Percentiles rank a stretch among this genome's conserved stretches.
Evolutionary conservation across 1,140 invertebrate species (phyloP).

Genomic region (Drosophila fuyamai): DNA sequence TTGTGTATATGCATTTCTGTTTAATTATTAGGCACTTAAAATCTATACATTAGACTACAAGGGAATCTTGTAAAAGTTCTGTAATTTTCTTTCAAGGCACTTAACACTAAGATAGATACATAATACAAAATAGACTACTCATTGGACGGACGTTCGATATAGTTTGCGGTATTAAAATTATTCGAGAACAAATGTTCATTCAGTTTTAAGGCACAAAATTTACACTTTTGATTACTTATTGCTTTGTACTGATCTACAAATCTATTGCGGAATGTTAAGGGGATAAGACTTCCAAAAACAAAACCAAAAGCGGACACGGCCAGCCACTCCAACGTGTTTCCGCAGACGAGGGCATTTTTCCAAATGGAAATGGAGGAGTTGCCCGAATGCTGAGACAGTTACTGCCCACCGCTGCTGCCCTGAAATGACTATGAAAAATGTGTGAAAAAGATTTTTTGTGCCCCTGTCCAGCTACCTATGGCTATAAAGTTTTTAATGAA

Average conservation of each 20-base stretch:
- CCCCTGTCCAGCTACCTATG: constrained; percentile 69
- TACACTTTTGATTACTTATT: constrained; percentile 35
- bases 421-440: constrained; percentile 84
- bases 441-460: constrained; percentile 83
- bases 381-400: constrained; percentile 70
- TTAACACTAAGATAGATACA: constrained; percentile 53
- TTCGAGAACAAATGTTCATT: constrained; percentile 41
- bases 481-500: constrained; percentile 68
- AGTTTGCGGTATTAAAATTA: constrained; percentile 50
- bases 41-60: constrained; percentile 46
- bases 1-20: constrained; percentile 30
- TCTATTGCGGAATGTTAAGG: constrained; percentile 39
- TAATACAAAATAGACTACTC: constrained; percentile 46
- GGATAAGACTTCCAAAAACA: constrained; percentile 20
- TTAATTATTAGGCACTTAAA: constrained; percentile 38
- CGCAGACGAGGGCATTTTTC: constrained; percentile 40
- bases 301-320: constrained; percentile 37
- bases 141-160: constrained; percentile 66
- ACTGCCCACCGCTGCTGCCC: constrained; percentile 70
- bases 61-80: constrained; percentile 26
- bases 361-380: constrained; percentile 77
- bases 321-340: constrained; percentile 61
- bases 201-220: constrained; percentile 63
- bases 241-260: constrained; percentile 69
- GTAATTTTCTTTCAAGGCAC: constrained; percentile 44